Evolutionary conservation across 2,797 vertebrate species (phyloP).

Genomic region (Yasuhikotakia modesta): DNA sequence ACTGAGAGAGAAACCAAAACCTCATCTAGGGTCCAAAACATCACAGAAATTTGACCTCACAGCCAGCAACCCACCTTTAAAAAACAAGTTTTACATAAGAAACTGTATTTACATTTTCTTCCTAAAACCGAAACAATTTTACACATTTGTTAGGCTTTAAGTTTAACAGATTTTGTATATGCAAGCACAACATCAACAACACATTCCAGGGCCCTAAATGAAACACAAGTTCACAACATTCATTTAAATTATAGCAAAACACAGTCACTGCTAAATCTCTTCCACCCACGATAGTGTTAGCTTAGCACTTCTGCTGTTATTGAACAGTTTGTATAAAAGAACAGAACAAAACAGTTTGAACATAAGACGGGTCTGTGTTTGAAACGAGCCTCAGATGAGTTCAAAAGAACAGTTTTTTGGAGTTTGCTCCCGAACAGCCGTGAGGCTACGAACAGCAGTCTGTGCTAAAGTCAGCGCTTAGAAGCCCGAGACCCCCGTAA

Average conservation of each 20-base stretch:
- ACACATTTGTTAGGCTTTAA: no score
- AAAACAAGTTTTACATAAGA: not conserved
- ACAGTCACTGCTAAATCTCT: not conserved
- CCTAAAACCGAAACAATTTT: no score
- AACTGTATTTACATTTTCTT: no score
- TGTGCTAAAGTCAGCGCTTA: conserved; percentile 53
- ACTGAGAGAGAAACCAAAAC: not conserved
- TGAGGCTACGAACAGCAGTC: conserved; percentile 45
- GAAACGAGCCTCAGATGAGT: conserved; percentile 61
- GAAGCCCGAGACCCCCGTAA: conserved; percentile 60
- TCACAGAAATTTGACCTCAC: not conserved
- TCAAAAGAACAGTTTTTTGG: conserved; percentile 55
- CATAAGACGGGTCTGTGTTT: conserved; percentile 53
- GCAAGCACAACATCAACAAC: not conserved
- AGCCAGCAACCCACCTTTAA: no score
- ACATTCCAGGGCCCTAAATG: conserved; percentile 49
- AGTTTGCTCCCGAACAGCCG: conserved; percentile 54
- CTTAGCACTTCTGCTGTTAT: conserved; percentile 38
- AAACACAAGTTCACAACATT: conserved; percentile 38
- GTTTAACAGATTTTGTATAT: no score
- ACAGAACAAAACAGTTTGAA: conserved; percentile 47
- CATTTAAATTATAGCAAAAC: conserved; percentile 20
- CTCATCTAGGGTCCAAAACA: no score
- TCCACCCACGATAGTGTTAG: conserved; percentile 14
- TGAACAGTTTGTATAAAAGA: conserved; percentile 50